Conservation (phyloP, 2,888 invertebrate species). For the Spilarctia lutea region DNA sequence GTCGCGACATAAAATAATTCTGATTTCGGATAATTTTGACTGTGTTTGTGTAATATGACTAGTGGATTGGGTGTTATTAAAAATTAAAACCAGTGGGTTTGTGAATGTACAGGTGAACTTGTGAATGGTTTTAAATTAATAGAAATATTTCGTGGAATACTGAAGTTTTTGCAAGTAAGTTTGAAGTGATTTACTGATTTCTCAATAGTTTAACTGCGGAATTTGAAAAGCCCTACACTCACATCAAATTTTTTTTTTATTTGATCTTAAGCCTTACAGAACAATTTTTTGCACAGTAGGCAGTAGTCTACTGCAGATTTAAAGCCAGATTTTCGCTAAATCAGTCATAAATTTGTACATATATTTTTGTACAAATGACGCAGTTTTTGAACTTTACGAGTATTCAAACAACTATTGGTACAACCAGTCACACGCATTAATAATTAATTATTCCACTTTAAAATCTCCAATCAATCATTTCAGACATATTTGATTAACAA, state of each 20-base stretch:
- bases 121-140: slow-evolving; percentile 44
- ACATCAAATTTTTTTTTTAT: too few species aligned
- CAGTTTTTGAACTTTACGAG: not conserved
- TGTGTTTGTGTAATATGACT: slow-evolving; percentile 23
- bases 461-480: not conserved
- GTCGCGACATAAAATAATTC: slow-evolving; percentile 29
- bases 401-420: not conserved
- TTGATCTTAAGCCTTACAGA: not conserved
- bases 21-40: slow-evolving; percentile 11
- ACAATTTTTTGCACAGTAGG: not conserved
- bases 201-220: not conserved
- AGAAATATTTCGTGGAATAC: slow-evolving; percentile 30
- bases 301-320: not conserved
- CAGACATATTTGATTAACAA: not conserved
- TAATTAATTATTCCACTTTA: not conserved
- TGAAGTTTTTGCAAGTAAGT: slow-evolving; percentile 43
- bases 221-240: not conserved
- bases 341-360: not conserved
- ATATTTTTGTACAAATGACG: not conserved
- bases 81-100: slow-evolving; percentile 34
- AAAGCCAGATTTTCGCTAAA: not conserved
- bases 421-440: not conserved
- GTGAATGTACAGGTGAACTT: slow-evolving; percentile 47
- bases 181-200: slow-evolving; percentile 7
- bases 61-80: slow-evolving; percentile 44